phyloP scores from a whole-genome alignment of 2,113 vertebrate species.

The Gasterosteus aculeatus region DNA sequence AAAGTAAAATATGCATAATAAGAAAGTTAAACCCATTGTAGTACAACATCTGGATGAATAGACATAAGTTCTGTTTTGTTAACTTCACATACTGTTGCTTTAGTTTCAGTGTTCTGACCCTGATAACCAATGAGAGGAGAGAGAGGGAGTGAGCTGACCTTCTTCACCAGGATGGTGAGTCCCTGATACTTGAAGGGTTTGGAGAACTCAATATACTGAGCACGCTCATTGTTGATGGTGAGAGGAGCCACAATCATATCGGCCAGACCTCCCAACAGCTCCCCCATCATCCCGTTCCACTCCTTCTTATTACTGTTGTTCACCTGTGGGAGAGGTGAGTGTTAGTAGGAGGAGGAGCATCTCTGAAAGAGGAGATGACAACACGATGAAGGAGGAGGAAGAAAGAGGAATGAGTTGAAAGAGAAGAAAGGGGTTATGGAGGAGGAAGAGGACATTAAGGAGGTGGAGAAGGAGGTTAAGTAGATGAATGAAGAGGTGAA shows the following conservation, averaged over 20 bases:
- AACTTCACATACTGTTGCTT: background rate
- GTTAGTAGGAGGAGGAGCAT: background rate
- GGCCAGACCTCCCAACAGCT: conserved; percentile 94
- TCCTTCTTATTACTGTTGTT: conserved; percentile 99
- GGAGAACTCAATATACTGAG: conserved; percentile 99
- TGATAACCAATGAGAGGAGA: background rate
- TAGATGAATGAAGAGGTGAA: background rate
- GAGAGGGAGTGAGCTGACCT: conserved; percentile 71
- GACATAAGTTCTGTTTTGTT: no score
- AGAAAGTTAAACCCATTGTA: background rate
- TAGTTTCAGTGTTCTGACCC: conserved; percentile 55
- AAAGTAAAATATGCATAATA: no score
- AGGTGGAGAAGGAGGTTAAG: background rate
- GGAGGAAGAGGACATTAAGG: no score
- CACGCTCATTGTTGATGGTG: conserved; percentile 98
- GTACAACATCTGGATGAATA: no score
- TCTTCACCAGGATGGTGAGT: conserved; percentile 98
- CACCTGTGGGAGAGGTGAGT: conserved; percentile 81
- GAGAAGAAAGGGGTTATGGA: no score
- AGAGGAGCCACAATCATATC: conserved; percentile 99
- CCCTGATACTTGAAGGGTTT: conserved; percentile 99
- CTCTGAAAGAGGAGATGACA: no score
- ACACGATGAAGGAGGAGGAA: no score
- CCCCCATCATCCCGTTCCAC: conserved; percentile 99
- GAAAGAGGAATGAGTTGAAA: no score